A percentile compares a stretch with the other conserved stretches of the same genome.
These are phyloP conservation scores for Poecilia wingei DNA, from an alignment of 2,797 vertebrate species.

Conservation along the genomic window DNA sequence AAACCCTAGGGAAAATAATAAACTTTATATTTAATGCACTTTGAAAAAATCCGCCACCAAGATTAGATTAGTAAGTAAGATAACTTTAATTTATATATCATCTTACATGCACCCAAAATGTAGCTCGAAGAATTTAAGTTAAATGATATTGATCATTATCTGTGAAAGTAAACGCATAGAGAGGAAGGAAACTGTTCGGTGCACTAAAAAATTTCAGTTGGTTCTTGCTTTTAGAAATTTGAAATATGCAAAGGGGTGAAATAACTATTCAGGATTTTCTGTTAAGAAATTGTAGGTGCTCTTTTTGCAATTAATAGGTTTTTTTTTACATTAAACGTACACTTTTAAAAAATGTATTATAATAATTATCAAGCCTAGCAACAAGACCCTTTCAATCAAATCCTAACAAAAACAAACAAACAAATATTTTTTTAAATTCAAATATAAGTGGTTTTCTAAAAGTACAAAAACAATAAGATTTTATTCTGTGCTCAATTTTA, in stretches of 20 bases:
- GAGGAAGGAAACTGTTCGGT: not conserved
- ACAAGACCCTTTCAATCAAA: not conserved
- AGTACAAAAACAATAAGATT: not conserved
- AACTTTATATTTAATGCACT: not conserved
- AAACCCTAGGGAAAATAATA: not conserved
- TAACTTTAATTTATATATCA: not conserved
- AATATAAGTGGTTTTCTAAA: not conserved
- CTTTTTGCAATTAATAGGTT: not conserved
- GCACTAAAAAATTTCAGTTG: not conserved
- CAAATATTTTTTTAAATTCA: no score
- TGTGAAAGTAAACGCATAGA: not conserved
- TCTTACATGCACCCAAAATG: not conserved
- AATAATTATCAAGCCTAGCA: not conserved
- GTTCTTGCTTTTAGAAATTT: not conserved
- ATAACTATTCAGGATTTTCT: not conserved
- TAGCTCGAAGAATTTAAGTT: not conserved
- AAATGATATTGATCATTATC: not conserved
- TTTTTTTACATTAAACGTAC: not conserved
- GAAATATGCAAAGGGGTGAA: not conserved
- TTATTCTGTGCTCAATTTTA: not conserved
- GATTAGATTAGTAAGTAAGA: not conserved
- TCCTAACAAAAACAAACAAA: no score
- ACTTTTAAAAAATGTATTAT: not conserved
- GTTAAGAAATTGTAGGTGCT: not conserved
- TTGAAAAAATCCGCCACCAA: not conserved